Percentiles rank a stretch among this genome's conserved stretches.
These are phyloP conservation scores for Anguilla obscura DNA, from an alignment of 2,797 vertebrate genomes.

Conservation along the genomic window DNA sequence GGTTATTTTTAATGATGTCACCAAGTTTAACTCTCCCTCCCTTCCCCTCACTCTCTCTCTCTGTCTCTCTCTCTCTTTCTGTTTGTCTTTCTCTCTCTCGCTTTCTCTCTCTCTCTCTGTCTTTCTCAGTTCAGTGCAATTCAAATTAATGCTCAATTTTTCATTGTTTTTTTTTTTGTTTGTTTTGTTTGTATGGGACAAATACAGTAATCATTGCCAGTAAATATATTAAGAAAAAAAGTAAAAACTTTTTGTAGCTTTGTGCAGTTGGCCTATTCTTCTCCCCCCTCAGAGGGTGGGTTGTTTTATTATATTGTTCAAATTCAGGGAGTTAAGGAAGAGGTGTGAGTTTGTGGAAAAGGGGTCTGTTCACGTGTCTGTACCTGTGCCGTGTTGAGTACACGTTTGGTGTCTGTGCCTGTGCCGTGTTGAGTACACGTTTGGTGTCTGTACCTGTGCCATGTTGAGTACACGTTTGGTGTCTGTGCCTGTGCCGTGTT, in stretches of 20 bases:
- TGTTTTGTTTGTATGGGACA: not conserved
- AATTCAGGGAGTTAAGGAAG: no score
- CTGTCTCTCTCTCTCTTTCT: not conserved
- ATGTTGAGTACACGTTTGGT: no score
- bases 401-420: no score
- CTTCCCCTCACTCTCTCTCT: not conserved
- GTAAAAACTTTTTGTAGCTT: not conserved
- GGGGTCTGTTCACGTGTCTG: no score
- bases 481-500: no score
- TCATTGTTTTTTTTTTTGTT: not conserved
- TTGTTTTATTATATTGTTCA: no score
- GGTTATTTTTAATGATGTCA: conserved; percentile 64
- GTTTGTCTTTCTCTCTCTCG: no score
- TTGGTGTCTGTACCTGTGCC: no score
- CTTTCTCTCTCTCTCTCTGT: not conserved
- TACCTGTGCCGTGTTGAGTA: no score
- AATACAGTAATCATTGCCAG: not conserved
- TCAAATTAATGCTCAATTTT: not conserved
- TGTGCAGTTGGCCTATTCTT: not conserved
- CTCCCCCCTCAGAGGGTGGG: not conserved
- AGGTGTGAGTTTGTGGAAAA: no score
- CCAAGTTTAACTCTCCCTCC: not conserved
- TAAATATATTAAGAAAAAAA: not conserved
- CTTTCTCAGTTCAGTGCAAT: not conserved
- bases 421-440: no score